Base-by-base conservation (phyloP, 2,888 invertebrate genomes). In the Xylophagus ater region DNA sequence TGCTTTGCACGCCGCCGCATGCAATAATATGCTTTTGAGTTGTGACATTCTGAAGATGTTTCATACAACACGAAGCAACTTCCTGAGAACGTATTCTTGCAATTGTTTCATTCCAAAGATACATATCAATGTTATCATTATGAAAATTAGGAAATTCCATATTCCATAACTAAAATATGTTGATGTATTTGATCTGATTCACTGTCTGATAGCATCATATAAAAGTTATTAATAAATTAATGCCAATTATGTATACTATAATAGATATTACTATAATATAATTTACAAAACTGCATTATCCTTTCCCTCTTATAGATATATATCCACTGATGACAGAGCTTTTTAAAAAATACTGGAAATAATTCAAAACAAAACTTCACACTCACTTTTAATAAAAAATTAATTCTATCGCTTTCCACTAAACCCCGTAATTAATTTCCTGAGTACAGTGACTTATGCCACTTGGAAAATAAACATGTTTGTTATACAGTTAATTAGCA, bases 211-310 rank as follows among this genome's bases (percentile, higher is more conserved):
- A 28, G 28, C 17, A 21, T 30, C 31, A 31, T 14, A 20, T 37
- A n/a, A n/a, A n/a, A n/a, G n/a, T n/a, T n/a, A n/a, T 21, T 31
- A 31, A 37, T 23, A 37, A 37, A 37, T 21, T 37, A 32, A 21
- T 37, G 37, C 37, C 31, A 29, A 37, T 31, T 21, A 21, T 30
- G 31, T 23, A 21, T 23, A 33, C n/a, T n/a, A n/a, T 33, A 38
- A 32, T 33, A 38, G 25, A 24, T 38, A 25, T 38, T 26, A 38
- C 33, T 38, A 31, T 33, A 32, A 38, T 38, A 39, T 39, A 25
- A 36, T 36, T 36, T 36, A 36, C 36, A 28, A 36, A 36, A 28
- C 28, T 36, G 28, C 28, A 17, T 20, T 28, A 36, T 36, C 15
- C 36, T 36, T 36, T 36, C 26, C 17, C 36, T 28, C 3, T 26